Percentiles rank a stretch among this genome's conserved stretches.
phyloP scores from a whole-genome alignment of 2,113 vertebrate species.

The Campylomormyrus numenius region DNA sequence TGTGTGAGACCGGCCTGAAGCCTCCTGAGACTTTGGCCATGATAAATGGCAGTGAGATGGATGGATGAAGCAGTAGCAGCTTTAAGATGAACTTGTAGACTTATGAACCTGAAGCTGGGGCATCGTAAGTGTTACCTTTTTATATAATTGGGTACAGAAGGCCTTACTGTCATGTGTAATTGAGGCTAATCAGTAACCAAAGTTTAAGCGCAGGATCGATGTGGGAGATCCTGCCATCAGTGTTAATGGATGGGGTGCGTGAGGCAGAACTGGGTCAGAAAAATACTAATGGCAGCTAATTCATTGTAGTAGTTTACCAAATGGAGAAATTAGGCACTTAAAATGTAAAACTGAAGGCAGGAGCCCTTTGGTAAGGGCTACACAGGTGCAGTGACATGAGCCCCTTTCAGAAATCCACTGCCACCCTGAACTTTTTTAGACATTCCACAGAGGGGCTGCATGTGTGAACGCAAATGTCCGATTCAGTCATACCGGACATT shows the following conservation, averaged over 20 bases:
- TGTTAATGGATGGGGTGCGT: slow-evolving; percentile 64
- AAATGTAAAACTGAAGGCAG: slow-evolving; percentile 66
- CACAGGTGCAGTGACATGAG: slow-evolving; percentile 61
- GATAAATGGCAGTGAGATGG: not conserved
- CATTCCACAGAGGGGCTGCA: not conserved
- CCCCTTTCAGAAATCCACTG: not conserved
- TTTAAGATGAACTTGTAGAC: not conserved
- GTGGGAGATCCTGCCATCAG: slow-evolving; percentile 37
- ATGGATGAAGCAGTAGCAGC: not conserved
- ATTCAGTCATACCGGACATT: not conserved
- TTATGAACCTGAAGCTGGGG: not conserved
- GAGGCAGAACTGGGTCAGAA: slow-evolving; percentile 67
- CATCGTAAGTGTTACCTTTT: not conserved
- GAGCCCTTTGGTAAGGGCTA: slow-evolving; percentile 61
- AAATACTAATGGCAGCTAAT: slow-evolving; percentile 73
- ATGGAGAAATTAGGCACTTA: slow-evolving; percentile 70
- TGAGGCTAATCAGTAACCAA: slow-evolving; percentile 40
- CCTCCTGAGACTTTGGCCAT: not conserved
- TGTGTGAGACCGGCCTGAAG: not conserved
- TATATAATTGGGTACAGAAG: slow-evolving; percentile 42
- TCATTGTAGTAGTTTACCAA: slow-evolving; percentile 72
- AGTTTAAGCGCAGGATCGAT: not conserved
- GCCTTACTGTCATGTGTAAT: slow-evolving; percentile 59
- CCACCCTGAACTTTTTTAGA: not conserved
- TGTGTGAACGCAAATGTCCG: not conserved